These are phyloP conservation scores for Siniperca undulata DNA, from an alignment of 2,797 vertebrate species.

Conservation along the genomic window DNA sequence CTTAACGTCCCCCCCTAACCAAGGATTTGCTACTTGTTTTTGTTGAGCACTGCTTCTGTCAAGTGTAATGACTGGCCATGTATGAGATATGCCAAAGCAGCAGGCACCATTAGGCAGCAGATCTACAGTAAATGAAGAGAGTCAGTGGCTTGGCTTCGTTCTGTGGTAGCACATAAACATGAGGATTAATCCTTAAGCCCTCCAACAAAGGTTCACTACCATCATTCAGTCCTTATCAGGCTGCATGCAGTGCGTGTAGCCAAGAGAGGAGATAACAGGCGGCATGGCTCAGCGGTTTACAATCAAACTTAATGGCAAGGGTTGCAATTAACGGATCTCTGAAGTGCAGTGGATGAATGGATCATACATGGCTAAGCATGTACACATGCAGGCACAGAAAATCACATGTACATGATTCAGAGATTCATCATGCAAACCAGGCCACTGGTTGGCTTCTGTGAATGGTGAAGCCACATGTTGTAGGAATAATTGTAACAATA, in stretches of 20 bases:
- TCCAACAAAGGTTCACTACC: slow-evolving; percentile 62
- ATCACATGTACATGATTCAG: neutral
- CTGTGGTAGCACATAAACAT: slow-evolving; percentile 60
- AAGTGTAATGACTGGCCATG: slow-evolving; percentile 25
- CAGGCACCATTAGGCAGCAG: slow-evolving; percentile 60
- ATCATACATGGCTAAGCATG: slow-evolving; percentile 39
- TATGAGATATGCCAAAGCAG: slow-evolving; percentile 31
- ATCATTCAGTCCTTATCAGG: slow-evolving; percentile 64
- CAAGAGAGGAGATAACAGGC: slow-evolving; percentile 53
- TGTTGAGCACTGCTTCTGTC: slow-evolving; percentile 16
- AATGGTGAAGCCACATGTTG: neutral
- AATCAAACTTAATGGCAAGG: slow-evolving; percentile 50
- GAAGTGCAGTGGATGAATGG: slow-evolving; percentile 46
- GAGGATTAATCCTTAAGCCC: slow-evolving; percentile 76
- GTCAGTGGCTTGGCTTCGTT: slow-evolving; percentile 42
- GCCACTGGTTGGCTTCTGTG: neutral
- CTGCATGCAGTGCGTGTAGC: slow-evolving; percentile 35
- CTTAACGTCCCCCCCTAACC: neutral
- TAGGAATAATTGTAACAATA: neutral
- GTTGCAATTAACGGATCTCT: slow-evolving; percentile 63
- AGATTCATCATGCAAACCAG: neutral
- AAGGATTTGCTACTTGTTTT: slow-evolving; percentile 25
- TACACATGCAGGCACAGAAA: slow-evolving; percentile 5
- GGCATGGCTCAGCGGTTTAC: slow-evolving; percentile 54
- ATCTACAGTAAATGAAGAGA: slow-evolving; percentile 53